phyloP scores from a whole-genome alignment of 1,140 invertebrate species.

The Apocrypta bakeri region DNA sequence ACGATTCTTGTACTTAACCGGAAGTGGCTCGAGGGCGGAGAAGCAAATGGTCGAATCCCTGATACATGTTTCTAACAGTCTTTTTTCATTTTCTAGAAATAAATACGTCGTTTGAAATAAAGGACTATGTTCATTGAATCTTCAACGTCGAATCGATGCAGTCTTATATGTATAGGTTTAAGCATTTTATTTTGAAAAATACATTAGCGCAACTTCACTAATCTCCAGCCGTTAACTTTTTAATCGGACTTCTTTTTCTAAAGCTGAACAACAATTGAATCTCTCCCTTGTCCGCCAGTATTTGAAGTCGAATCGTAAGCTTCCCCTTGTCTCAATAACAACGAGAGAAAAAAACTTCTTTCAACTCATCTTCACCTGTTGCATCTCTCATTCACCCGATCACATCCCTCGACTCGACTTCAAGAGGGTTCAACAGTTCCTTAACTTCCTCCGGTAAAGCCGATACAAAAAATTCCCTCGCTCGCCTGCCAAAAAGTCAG shows the following conservation, averaged over 20 bases:
- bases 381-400: not conserved
- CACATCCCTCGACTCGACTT: not conserved
- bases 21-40: not conserved
- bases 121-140: too few relatives aligned
- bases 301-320: not conserved
- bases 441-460: conserved; percentile 54
- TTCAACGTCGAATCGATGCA: too few relatives aligned
- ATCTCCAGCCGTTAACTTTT: not conserved
- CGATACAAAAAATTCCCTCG: conserved; percentile 52
- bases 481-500: conserved; percentile 53
- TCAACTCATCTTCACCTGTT: conserved; percentile 25
- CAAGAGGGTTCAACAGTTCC: conserved; percentile 32
- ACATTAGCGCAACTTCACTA: not conserved
- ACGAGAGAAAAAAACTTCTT: not conserved
- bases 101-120: too few relatives aligned
- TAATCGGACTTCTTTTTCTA: not conserved
- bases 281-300: not conserved
- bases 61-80: not conserved
- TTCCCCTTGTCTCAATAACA: not conserved
- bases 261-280: not conserved
- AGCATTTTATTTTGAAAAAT: too few relatives aligned
- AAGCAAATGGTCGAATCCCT: not conserved
- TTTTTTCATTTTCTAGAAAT: not conserved
- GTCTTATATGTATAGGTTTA: too few relatives aligned
- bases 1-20: not conserved